phyloP scores from a whole-genome alignment of 2,888 invertebrate species.

The Pediacus dermestoides region DNA sequence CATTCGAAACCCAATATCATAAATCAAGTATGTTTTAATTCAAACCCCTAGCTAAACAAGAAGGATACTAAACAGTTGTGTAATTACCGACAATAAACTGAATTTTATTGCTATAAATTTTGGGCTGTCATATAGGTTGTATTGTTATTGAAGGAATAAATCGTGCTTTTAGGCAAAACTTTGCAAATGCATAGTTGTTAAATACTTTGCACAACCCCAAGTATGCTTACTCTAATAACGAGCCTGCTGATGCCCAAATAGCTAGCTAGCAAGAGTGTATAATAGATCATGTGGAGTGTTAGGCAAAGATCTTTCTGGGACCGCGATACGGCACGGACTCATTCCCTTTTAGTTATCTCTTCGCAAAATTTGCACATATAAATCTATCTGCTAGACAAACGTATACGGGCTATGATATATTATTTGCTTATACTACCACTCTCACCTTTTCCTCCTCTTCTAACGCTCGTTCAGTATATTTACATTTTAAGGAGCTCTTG shows the following conservation, averaged over 20 bases:
- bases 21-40: neutral
- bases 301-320: neutral
- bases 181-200: neutral
- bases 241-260: neutral
- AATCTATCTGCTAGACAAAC: conserved; percentile 16
- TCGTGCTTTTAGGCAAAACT: neutral
- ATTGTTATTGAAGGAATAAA: conserved; percentile 2
- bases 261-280: conserved; percentile 4
- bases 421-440: conserved; percentile 11
- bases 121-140: conserved; percentile 1
- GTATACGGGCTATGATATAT: conserved; percentile 12
- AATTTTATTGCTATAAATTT: conserved; percentile 1
- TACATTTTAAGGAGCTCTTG: conserved; percentile 12
- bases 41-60: neutral
- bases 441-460: conserved; percentile 7
- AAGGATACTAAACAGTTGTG: neutral
- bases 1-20: neutral
- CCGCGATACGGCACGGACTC: conserved; percentile 16
- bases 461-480: conserved; percentile 6
- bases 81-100: neutral
- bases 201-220: neutral
- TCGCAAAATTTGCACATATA: conserved; percentile 21
- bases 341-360: conserved; percentile 18
- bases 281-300: conserved; percentile 13
- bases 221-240: neutral